A percentile compares a stretch with the other conserved stretches of the same genome.
Conservation (phyloP, 30 jellyfish, hydroid and myxozoan genomes). For the Haliclystus octoradiatus region DNA sequence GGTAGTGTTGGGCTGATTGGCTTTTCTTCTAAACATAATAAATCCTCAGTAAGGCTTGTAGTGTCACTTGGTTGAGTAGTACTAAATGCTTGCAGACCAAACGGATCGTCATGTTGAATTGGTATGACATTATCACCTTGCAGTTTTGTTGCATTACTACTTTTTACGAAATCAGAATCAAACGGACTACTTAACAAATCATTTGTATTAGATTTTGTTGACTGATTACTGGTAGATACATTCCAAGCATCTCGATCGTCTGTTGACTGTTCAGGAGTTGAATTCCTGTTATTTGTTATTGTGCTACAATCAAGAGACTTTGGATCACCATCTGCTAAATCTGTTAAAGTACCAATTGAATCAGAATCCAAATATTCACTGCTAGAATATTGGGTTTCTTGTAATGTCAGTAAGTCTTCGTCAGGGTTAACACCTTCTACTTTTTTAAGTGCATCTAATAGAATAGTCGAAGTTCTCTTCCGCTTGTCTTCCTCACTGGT, state of each 20-base stretch:
- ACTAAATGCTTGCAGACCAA: neutral
- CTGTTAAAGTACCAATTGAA: neutral
- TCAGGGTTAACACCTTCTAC: conserved; percentile 15
- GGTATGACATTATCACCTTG: neutral
- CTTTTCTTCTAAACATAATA: neutral
- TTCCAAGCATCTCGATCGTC: neutral
- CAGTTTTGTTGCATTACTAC: neutral
- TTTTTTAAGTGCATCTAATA: conserved; percentile 72
- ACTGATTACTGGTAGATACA: neutral
- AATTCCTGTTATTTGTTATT: neutral
- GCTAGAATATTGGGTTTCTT: neutral
- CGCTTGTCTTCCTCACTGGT: conserved; percentile 59
- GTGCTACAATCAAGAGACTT: no score
- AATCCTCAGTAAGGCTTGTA: neutral
- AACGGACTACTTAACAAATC: neutral
- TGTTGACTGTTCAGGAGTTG: neutral
- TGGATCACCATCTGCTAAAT: neutral
- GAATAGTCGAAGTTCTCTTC: conserved; percentile 62
- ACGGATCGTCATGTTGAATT: neutral
- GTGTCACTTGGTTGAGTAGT: neutral
- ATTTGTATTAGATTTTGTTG: neutral
- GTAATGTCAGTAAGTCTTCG: neutral
- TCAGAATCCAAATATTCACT: neutral
- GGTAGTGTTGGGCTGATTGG: neutral
- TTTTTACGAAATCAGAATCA: neutral